Percentiles rank a stretch among this genome's conserved stretches.
These are phyloP conservation scores for Typhlomys cinereus DNA, from an alignment of 2,113 vertebrate genomes.

Conservation along the genomic window DNA sequence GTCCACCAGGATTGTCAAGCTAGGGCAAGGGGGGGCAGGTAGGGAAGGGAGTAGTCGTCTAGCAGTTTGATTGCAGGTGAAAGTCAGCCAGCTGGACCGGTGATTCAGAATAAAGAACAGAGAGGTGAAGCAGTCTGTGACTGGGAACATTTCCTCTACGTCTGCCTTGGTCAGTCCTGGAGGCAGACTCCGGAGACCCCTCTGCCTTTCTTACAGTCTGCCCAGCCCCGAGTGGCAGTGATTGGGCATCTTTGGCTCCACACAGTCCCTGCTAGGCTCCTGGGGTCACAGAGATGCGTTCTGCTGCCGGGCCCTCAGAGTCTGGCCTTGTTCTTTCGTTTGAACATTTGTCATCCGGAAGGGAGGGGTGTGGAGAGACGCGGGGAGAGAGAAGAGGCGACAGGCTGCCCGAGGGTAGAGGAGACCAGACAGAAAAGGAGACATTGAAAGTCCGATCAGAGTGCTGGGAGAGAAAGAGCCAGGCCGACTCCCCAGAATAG, in stretches of 20 bases:
- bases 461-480: neutral
- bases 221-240: neutral
- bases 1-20: no score
- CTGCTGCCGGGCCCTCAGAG: neutral
- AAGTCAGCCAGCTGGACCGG: neutral
- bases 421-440: neutral
- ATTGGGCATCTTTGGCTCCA: constrained; percentile 59
- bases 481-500: neutral
- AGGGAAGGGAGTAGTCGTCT: no score
- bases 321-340: constrained; percentile 58
- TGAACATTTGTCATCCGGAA: constrained; percentile 63
- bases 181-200: neutral
- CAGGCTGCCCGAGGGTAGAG: neutral
- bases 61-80: neutral
- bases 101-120: neutral
- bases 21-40: no score
- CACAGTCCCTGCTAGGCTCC: constrained; percentile 23
- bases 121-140: neutral
- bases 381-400: neutral
- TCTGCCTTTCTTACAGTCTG: neutral
- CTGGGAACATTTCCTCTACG: neutral
- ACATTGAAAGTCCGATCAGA: constrained; percentile 23
- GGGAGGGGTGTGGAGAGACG: neutral
- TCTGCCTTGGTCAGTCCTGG: neutral
- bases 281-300: constrained; percentile 31